These are phyloP conservation scores for Barnardius zonarius DNA, from an alignment of 2,113 vertebrate genomes.

Conservation along the genomic window DNA sequence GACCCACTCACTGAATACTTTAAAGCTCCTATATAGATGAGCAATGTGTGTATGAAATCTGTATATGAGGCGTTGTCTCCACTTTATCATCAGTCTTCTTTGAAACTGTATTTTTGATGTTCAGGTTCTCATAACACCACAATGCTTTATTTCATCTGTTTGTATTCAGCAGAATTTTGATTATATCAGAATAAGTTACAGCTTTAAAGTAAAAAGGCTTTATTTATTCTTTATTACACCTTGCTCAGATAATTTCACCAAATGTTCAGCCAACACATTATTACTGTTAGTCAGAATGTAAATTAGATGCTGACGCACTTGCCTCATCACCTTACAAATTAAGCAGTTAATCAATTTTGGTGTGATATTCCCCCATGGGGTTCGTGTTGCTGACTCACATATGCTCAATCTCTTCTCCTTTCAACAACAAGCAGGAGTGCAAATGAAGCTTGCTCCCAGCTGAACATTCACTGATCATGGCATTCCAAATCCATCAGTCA, in stretches of 20 bases:
- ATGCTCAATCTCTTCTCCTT: slow-evolving; percentile 28
- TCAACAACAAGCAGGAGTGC: slow-evolving; percentile 6
- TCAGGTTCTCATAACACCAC: background rate
- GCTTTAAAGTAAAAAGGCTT: slow-evolving; percentile 41
- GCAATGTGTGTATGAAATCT: background rate
- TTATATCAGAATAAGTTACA: slow-evolving; percentile 16
- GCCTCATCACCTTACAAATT: slow-evolving; percentile 35
- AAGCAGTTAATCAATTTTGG: slow-evolving; percentile 51
- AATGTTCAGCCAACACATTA: slow-evolving; percentile 43
- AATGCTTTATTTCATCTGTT: background rate
- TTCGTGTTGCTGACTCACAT: slow-evolving; percentile 47
- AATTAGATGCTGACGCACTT: slow-evolving; percentile 38
- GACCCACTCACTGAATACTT: background rate
- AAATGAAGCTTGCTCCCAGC: slow-evolving; percentile 47
- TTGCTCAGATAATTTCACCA: slow-evolving; percentile 41
- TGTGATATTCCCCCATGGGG: background rate
- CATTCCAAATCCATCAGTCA: slow-evolving; percentile 41
- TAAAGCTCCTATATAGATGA: background rate
- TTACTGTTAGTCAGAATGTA: slow-evolving; percentile 51
- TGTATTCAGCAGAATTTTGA: slow-evolving; percentile 9
- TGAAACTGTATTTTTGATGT: background rate
- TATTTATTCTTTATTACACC: slow-evolving; percentile 35
- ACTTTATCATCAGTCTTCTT: background rate
- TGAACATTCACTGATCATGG: background rate
- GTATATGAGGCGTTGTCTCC: background rate